Evolutionary conservation across 2,113 vertebrate species (phyloP).

Genomic region (Isurus oxyrinchus): DNA sequence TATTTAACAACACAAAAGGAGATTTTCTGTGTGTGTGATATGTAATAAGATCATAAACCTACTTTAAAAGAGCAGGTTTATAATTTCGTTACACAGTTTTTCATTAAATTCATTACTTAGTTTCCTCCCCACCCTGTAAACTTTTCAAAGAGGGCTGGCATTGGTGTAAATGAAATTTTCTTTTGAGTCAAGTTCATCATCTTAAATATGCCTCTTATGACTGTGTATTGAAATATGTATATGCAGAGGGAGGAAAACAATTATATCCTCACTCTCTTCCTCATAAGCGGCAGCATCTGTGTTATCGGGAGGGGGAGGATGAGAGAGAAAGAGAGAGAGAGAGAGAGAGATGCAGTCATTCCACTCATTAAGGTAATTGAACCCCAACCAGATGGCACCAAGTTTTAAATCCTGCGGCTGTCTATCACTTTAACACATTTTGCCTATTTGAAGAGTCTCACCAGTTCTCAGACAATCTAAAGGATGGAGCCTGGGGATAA

Average conservation of each 20-base stretch:
- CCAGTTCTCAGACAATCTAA: not conserved
- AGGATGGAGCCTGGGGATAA: not conserved
- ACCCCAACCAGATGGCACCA: conserved; percentile 13
- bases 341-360: not conserved
- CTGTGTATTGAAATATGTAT: not conserved
- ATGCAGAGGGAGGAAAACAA: not conserved
- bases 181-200: not conserved
- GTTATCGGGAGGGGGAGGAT: not conserved
- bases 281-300: not conserved
- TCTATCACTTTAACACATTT: conserved; percentile 21
- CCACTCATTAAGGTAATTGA: conserved; percentile 10
- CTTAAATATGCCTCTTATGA: not conserved
- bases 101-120: too few relatives aligned
- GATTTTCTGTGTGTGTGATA: not conserved
- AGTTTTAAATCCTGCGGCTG: conserved; percentile 25
- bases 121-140: not conserved
- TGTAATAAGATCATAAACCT: not conserved
- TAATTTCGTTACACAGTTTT: not conserved
- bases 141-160: not conserved
- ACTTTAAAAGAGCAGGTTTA: not conserved
- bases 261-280: not conserved
- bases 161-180: not conserved
- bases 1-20: not conserved
- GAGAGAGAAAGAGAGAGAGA: not conserved
- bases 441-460: not conserved